Base-by-base conservation (phyloP, 2,888 invertebrate species). In the Odontocerum albicorne region DNA sequence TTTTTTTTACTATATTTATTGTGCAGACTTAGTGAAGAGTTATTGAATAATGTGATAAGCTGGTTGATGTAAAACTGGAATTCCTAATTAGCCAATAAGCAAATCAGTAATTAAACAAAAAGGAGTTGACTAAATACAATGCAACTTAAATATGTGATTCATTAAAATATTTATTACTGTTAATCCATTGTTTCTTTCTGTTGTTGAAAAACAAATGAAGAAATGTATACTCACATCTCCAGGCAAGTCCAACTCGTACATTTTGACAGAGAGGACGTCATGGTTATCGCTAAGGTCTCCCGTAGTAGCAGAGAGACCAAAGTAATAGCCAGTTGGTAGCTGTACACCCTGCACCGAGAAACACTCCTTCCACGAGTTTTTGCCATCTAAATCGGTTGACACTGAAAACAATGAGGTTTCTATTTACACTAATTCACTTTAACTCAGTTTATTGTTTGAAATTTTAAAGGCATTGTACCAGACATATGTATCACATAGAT, bases 221-320 rank as follows among this genome's bases (percentile, higher is more conserved):
- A n/a, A n/a, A n/a, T n/a, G n/a, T n/a, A n/a, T n/a, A 63, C 72
- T 71, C 57, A 77, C 75, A 62, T 72, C 84, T 59, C 85, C 82
- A 49, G 89, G 82, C 49, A 87, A 72, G 67, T 96, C 96, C 54
- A 98, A 78, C 70, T 98, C 96, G 68, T 90, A 98, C 67, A 96
- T 84, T 74, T 94, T 91, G 58, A 99, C 82, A 1, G 94, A 88
- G 59, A 94, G 80, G 59, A 99, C 83, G 72, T 99, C 98, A 71
- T 99, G 99, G 72, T 92, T 95, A 78, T 99, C 99, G 58, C 91
- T 88, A 38, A 99, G 77, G 70, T 99, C 97, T 1, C 99, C 99
- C 0, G 99, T 99, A 1, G 96, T 96, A 0, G 99, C 95, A 0
- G 96, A 88, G 3, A 94, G 80, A 1, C 99, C 99, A 70, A 96